phyloP scores from a whole-genome alignment of 2,888 invertebrate genomes.

The Cerastis leucographa region DNA sequence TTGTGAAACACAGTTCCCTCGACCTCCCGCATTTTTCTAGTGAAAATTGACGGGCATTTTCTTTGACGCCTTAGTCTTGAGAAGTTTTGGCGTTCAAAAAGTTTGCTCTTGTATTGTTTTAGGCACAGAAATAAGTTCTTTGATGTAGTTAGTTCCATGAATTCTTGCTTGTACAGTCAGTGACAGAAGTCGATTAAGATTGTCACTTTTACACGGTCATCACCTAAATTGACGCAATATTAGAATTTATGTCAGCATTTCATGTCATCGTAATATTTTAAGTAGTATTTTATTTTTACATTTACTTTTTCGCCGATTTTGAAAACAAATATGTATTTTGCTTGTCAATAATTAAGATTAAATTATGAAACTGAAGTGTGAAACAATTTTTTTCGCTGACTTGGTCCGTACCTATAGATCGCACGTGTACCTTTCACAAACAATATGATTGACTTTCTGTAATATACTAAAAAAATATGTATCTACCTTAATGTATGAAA shows the following conservation, averaged over 20 bases:
- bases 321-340: not conserved
- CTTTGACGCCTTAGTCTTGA: conserved; percentile 35
- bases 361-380: not conserved
- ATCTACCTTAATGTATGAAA: not conserved
- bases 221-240: not conserved
- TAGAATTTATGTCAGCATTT: not conserved
- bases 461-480: not conserved
- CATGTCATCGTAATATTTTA: not conserved
- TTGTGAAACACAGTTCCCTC: conserved; percentile 70
- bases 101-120: conserved; percentile 18
- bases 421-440: too few species aligned
- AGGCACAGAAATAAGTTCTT: conserved; percentile 6
- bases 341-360: not conserved
- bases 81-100: conserved; percentile 8
- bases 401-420: not conserved
- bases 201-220: not conserved
- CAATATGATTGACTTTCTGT: not conserved
- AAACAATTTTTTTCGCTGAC: not conserved
- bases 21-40: conserved; percentile 57
- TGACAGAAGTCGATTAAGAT: not conserved
- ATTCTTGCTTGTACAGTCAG: not conserved
- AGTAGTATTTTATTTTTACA: not conserved
- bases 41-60: conserved; percentile 50
- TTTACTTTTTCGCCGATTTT: not conserved
- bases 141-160: not conserved